phyloP scores from a whole-genome alignment of 2,888 invertebrate species.

The Mesochorus sp. region DNA sequence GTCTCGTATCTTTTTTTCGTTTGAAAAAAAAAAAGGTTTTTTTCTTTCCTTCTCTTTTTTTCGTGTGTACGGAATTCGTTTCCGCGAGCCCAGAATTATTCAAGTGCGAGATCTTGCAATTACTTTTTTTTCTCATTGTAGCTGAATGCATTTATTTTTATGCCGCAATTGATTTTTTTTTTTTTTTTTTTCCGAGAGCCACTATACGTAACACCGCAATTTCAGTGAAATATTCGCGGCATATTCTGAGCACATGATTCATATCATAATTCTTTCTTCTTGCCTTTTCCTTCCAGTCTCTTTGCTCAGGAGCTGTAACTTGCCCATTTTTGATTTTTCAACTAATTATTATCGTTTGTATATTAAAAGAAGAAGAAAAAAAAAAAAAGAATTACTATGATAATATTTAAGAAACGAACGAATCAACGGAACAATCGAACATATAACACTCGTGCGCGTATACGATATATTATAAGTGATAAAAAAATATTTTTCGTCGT shows the following conservation, averaged over 20 bases:
- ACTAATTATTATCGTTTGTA: neutral
- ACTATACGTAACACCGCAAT: conserved; percentile 6
- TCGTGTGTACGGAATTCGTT: conserved; percentile 35
- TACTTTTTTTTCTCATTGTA: conserved; percentile 4
- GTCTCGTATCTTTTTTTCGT: conserved; percentile 25
- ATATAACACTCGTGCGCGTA: conserved; percentile 6
- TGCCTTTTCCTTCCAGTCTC: neutral
- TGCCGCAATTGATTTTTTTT: conserved; percentile 20
- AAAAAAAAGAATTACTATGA: conserved; percentile 29
- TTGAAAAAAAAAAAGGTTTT: too few species aligned
- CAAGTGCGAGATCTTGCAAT: conserved; percentile 42
- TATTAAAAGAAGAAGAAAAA: neutral
- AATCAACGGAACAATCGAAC: conserved; percentile 36
- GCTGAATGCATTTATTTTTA: conserved; percentile 16
- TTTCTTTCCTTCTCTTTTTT: conserved; percentile 4
- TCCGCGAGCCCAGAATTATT: conserved; percentile 45
- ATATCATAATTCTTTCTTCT: neutral
- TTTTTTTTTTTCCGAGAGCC: too few species aligned
- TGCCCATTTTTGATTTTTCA: neutral
- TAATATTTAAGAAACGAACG: conserved; percentile 13
- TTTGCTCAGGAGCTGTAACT: neutral
- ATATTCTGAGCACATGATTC: neutral
- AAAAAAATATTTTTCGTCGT: too few species aligned
- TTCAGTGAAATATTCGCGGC: conserved; percentile 24
- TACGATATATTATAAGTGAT: too few species aligned